Evolutionary conservation across 2,888 invertebrate species (phyloP).

Genomic region (Conops quadrifasciatus): DNA sequence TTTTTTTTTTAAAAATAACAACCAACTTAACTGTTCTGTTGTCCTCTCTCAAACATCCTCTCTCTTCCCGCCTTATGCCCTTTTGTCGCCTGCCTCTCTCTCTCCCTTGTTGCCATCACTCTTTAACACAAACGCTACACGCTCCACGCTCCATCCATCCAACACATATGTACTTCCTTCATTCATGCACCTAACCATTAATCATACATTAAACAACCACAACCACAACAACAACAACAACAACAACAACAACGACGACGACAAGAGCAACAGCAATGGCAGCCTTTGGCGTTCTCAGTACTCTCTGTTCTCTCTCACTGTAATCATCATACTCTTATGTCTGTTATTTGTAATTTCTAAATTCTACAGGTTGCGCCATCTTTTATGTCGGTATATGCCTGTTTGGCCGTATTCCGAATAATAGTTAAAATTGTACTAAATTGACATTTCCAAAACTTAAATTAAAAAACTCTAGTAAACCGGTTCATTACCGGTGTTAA

Average conservation of each 20-base stretch:
- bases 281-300: neutral
- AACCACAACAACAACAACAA: slow-evolving; percentile 21
- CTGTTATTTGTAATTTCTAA: neutral
- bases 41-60: neutral
- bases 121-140: slow-evolving; percentile 6
- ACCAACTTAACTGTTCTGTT: too few species aligned
- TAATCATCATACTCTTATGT: neutral
- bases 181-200: slow-evolving; percentile 26
- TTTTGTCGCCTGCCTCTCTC: neutral
- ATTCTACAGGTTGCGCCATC: too few species aligned
- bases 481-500: too few species aligned
- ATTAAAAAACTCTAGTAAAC: too few species aligned
- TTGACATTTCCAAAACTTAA: too few species aligned
- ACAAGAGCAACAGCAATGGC: neutral
- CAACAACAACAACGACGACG: neutral
- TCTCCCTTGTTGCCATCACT: slow-evolving; percentile 15
- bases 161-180: slow-evolving; percentile 4
- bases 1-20: too few species aligned
- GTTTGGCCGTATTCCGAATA: too few species aligned
- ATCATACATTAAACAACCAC: slow-evolving; percentile 1
- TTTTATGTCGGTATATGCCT: neutral
- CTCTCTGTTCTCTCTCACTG: neutral
- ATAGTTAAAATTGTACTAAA: too few species aligned
- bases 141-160: slow-evolving; percentile 12
- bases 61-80: neutral